These are phyloP conservation scores for Chinchilla lanigera DNA, from an alignment of 2,113 vertebrate species.

Conservation along the genomic window DNA sequence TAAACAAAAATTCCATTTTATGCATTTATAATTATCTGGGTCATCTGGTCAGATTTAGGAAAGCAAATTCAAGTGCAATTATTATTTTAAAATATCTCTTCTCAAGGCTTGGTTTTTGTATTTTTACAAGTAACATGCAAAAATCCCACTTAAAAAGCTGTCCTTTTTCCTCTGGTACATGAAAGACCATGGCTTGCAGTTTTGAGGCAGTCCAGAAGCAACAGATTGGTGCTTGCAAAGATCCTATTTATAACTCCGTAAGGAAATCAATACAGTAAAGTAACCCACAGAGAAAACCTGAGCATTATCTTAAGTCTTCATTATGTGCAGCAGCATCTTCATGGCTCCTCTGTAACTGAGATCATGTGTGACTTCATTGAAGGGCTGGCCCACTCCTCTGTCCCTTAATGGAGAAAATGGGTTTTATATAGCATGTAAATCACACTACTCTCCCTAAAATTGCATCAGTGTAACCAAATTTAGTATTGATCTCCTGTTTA, in stretches of 20 bases:
- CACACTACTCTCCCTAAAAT: constrained; percentile 25
- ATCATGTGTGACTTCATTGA: background rate
- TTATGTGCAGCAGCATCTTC: background rate
- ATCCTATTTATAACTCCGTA: background rate
- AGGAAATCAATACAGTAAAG: background rate
- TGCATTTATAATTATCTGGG: background rate
- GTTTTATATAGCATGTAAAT: constrained; percentile 50
- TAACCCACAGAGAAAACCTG: background rate
- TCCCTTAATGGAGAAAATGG: constrained; percentile 41
- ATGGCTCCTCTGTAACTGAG: background rate
- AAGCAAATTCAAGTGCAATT: background rate
- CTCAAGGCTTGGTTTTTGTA: background rate
- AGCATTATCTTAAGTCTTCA: background rate
- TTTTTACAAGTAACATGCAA: background rate
- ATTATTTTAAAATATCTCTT: background rate
- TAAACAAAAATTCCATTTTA: background rate
- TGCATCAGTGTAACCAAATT: background rate
- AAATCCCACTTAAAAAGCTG: background rate
- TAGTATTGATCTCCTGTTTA: background rate
- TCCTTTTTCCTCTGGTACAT: background rate
- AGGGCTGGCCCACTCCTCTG: background rate
- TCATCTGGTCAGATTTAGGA: background rate
- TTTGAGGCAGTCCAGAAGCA: background rate
- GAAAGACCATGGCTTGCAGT: background rate
- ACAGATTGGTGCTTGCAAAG: rapidly evolving